These are phyloP conservation scores for Panonychus citri DNA, from an alignment of 1,140 invertebrate genomes.

Conservation along the genomic window DNA sequence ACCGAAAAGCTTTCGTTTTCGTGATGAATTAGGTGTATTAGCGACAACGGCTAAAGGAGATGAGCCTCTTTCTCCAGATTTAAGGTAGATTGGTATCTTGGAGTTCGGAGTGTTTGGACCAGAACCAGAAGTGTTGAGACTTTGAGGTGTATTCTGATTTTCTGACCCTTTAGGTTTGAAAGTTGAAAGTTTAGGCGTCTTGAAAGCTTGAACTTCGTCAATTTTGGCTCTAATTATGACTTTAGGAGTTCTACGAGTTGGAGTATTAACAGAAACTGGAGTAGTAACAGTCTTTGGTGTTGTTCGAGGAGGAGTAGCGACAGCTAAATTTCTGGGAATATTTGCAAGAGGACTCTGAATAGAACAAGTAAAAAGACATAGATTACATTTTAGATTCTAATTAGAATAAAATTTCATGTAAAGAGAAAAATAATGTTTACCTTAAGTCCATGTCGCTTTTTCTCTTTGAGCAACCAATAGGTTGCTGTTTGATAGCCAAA, in stretches of 20 bases:
- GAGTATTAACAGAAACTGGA: no score
- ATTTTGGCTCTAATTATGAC: no score
- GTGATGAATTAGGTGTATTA: not conserved
- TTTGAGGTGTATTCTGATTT: not conserved
- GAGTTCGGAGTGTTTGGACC: not conserved
- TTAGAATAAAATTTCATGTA: no score
- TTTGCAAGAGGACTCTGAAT: no score
- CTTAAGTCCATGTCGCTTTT: not conserved
- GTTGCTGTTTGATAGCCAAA: conserved; percentile 11
- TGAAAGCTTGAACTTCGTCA: not conserved
- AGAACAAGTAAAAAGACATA: no score
- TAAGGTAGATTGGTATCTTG: not conserved
- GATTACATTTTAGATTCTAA: no score
- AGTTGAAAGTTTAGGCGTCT: not conserved
- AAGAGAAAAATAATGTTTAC: no score
- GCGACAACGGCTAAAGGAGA: not conserved
- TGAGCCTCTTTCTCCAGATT: not conserved
- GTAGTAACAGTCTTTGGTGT: no score
- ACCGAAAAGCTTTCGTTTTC: not conserved
- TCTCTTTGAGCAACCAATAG: conserved; percentile 9
- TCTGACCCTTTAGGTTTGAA: not conserved
- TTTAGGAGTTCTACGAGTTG: no score
- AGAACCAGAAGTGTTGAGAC: not conserved
- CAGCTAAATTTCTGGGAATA: no score
- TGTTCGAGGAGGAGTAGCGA: no score